Evolutionary conservation across 2,113 vertebrate species (phyloP).

Genomic region (Microcebus murinus): DNA sequence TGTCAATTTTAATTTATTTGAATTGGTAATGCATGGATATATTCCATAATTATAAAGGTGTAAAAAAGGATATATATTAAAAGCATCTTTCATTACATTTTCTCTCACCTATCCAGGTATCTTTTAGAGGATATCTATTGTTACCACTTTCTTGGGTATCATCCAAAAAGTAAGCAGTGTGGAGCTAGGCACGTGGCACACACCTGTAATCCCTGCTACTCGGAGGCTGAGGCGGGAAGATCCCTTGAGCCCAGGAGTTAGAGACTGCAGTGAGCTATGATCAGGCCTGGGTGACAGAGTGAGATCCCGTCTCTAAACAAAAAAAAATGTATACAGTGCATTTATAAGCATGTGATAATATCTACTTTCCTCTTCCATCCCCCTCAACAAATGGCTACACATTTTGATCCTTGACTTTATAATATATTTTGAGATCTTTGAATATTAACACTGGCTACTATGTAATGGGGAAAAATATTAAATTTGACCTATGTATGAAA

Average conservation of each 20-base stretch:
- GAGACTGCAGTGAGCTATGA: too few species aligned
- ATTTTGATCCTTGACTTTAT: not conserved
- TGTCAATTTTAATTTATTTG: not conserved
- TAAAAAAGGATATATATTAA: not conserved
- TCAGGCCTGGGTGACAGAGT: too few species aligned
- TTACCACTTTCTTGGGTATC: not conserved
- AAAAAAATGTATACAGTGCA: not conserved
- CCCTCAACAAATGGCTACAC: not conserved
- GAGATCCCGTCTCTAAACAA: too few species aligned
- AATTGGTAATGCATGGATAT: not conserved
- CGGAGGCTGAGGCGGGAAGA: too few species aligned
- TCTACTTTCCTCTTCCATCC: not conserved
- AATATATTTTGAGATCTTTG: not conserved
- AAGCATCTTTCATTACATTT: not conserved
- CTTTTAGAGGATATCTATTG: not conserved
- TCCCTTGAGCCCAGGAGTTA: too few species aligned
- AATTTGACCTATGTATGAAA: not conserved
- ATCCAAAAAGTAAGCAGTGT: not conserved
- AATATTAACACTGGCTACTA: not conserved
- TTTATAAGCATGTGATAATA: not conserved
- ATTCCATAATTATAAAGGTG: not conserved
- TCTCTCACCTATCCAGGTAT: not conserved
- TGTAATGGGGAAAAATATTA: not conserved
- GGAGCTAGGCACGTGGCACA: too few species aligned
- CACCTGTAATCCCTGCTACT: too few species aligned